Percentiles rank a stretch among this genome's conserved stretches.
Evolutionary conservation across 2,113 vertebrate genomes (phyloP).

Genomic region (Eulemur macaco): DNA sequence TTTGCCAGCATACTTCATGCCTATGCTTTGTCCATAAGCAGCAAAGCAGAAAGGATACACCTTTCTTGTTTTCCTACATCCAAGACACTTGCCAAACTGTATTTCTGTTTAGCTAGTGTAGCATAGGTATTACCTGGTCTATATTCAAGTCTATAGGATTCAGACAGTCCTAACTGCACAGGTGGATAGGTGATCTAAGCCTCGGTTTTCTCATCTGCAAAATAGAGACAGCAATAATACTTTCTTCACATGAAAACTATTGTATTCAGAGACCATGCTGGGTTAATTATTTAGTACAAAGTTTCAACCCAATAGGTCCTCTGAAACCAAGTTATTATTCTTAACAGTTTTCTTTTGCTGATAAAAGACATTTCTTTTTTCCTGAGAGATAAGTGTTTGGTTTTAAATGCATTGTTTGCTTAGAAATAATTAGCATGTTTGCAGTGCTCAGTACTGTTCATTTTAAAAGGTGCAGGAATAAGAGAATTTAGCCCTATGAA

Average conservation of each 20-base stretch:
- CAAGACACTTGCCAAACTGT: not conserved
- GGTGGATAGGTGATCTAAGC: not conserved
- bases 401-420: constrained; percentile 41
- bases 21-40: not conserved
- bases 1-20: not conserved
- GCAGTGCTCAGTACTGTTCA: not conserved
- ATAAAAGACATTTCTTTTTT: constrained; percentile 6
- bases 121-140: not conserved
- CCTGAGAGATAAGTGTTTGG: constrained; percentile 19
- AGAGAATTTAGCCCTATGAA: constrained; percentile 23
- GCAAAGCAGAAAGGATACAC: not conserved
- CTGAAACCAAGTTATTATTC: constrained; percentile 33
- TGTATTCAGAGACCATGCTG: not conserved
- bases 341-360: not conserved
- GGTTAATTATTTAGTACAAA: not conserved
- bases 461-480: constrained; percentile 19
- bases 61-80: not conserved
- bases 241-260: not conserved
- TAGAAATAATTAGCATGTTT: constrained; percentile 62
- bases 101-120: not conserved
- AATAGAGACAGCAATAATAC: not conserved
- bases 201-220: constrained; percentile 32
- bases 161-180: not conserved
- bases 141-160: not conserved
- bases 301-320: not conserved